Conservation (phyloP, 2,888 invertebrate genomes). For the Byasa hedistus region DNA sequence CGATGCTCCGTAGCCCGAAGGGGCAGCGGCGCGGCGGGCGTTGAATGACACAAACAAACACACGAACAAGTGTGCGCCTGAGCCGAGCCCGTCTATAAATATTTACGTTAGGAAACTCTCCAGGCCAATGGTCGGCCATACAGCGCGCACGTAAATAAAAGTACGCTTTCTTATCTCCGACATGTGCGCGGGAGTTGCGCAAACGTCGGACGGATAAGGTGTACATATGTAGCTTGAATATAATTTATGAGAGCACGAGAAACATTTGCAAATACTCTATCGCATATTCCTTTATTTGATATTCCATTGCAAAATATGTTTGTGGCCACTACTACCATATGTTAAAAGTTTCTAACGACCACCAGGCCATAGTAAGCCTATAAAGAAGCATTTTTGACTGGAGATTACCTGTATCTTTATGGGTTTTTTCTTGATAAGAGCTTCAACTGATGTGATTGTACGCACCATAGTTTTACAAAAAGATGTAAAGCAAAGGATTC, state of each 20-base stretch:
- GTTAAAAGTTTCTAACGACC: not conserved
- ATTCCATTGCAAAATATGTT: not conserved
- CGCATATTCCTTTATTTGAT: not conserved
- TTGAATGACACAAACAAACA: slow-evolving; percentile 79
- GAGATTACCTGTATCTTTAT: no score
- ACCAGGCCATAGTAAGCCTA: not conserved
- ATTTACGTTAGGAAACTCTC: slow-evolving; percentile 77
- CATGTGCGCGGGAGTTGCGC: slow-evolving; percentile 68
- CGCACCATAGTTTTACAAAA: no score
- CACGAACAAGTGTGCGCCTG: slow-evolving; percentile 69
- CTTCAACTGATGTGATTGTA: no score
- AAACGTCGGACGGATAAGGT: slow-evolving; percentile 51
- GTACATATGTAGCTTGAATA: slow-evolving; percentile 12
- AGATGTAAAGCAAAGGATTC: no score
- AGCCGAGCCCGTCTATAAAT: slow-evolving; percentile 69
- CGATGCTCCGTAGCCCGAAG: slow-evolving; percentile 4
- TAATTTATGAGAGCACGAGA: slow-evolving; percentile 5
- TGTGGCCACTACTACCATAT: no score
- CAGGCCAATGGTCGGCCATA: slow-evolving; percentile 74
- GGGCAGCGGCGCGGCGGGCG: slow-evolving; percentile 37
- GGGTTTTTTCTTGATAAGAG: no score
- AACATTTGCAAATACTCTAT: slow-evolving; percentile 15
- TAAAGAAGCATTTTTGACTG: not conserved
- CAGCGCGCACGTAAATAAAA: slow-evolving; percentile 67
- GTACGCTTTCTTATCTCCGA: slow-evolving; percentile 74